phyloP scores from a whole-genome alignment of 2,113 vertebrate genomes.

The Pimephales promelas region DNA sequence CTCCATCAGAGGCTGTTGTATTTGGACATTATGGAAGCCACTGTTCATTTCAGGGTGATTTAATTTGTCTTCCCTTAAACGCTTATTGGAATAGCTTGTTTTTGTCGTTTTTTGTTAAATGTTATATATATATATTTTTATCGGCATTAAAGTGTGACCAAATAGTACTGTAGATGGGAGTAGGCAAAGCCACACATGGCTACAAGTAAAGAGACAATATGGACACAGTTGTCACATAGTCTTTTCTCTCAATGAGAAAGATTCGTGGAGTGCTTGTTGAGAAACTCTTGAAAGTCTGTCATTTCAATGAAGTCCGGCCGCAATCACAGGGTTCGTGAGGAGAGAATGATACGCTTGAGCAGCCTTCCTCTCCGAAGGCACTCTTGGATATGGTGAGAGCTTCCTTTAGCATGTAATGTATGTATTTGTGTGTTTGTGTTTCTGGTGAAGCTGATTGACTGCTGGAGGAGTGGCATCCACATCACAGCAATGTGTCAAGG shows the following conservation, averaged over 20 bases:
- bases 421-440: not conserved
- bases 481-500: not conserved
- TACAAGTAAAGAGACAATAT: not conserved
- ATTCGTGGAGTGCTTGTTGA: slow-evolving; percentile 45
- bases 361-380: slow-evolving; percentile 94
- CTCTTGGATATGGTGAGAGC: slow-evolving; percentile 99
- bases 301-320: slow-evolving; percentile 75
- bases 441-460: not conserved
- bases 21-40: not conserved
- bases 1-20: not conserved
- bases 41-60: not conserved
- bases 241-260: slow-evolving; percentile 47
- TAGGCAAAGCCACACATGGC: not conserved
- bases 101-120: not conserved
- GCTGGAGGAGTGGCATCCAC: not conserved
- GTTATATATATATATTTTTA: not conserved
- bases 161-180: not conserved
- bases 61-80: not conserved
- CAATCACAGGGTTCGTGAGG: slow-evolving; percentile 76
- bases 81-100: not conserved
- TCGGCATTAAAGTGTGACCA: not conserved
- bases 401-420: not conserved
- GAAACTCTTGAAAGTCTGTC: slow-evolving; percentile 38
- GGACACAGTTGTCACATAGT: not conserved
- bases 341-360: slow-evolving; percentile 93